Conservation (phyloP, 2,113 vertebrate species). For the Mixornis gularis region DNA sequence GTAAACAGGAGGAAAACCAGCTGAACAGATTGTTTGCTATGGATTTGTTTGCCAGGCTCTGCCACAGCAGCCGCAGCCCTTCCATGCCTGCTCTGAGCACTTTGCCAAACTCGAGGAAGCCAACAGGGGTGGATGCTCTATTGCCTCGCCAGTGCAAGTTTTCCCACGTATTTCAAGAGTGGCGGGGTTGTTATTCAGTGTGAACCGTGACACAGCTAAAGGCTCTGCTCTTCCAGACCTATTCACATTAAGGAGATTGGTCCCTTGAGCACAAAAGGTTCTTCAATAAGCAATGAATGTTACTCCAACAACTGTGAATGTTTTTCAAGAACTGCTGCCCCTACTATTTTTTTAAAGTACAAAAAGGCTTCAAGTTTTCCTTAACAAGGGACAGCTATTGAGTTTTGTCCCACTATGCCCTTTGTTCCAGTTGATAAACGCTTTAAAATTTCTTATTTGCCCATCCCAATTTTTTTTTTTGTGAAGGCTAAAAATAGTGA, state of each 20-base stretch:
- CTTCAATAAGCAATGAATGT: neutral
- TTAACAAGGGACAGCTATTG: neutral
- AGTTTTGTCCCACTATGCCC: neutral
- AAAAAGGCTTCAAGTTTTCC: neutral
- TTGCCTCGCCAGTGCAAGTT: neutral
- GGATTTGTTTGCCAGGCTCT: neutral
- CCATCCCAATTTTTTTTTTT: too few relatives aligned
- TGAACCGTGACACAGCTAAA: neutral
- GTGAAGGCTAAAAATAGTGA: neutral
- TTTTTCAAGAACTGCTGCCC: neutral
- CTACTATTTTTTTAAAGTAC: neutral
- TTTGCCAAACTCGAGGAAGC: neutral
- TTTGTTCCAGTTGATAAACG: neutral
- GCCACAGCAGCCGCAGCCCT: neutral
- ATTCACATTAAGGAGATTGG: neutral
- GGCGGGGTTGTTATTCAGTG: neutral
- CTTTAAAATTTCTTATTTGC: neutral
- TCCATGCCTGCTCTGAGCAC: rapidly evolving
- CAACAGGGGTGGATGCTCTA: neutral
- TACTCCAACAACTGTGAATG: neutral
- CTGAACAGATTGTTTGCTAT: neutral
- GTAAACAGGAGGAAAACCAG: neutral
- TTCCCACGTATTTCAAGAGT: neutral
- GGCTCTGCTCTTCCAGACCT: neutral
- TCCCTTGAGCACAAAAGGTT: neutral